Conservation (phyloP, 2,113 vertebrate genomes). For the Eretmochelys imbricata region DNA sequence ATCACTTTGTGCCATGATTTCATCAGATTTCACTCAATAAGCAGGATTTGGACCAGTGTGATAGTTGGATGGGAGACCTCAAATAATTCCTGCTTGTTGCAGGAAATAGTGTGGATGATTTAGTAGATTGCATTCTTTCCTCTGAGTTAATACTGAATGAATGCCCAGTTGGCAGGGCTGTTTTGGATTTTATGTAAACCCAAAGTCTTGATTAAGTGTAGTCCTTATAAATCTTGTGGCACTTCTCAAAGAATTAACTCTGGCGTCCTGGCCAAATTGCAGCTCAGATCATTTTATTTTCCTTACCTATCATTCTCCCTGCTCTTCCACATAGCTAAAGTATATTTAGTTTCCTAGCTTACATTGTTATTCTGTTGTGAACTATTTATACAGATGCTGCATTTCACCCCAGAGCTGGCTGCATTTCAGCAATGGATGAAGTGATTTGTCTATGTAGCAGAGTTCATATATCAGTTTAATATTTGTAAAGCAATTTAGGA, state of each 20-base stretch:
- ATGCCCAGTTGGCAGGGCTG: not conserved
- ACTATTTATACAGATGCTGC: not conserved
- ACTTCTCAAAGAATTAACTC: not conserved
- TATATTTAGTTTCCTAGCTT: slow-evolving; percentile 49
- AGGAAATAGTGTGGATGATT: not conserved
- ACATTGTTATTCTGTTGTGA: not conserved
- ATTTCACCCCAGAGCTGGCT: not conserved
- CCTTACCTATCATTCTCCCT: slow-evolving; percentile 16
- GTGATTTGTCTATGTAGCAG: not conserved
- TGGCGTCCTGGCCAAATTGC: not conserved
- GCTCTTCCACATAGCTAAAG: slow-evolving; percentile 18
- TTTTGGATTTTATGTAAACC: too few relatives aligned
- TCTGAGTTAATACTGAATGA: not conserved
- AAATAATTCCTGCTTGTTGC: not conserved
- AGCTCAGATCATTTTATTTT: not conserved
- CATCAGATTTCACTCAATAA: fast-evolving
- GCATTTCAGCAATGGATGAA: not conserved
- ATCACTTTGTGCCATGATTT: not conserved
- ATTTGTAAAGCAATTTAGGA: not conserved
- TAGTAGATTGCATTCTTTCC: not conserved
- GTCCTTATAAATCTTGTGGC: not conserved
- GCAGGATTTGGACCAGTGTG: not conserved
- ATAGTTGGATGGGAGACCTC: not conserved
- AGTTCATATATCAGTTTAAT: not conserved
- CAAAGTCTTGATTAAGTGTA: too few relatives aligned